These are phyloP conservation scores for Pycnonotus jocosus DNA, from an alignment of 2,113 vertebrate genomes.

Conservation along the genomic window DNA sequence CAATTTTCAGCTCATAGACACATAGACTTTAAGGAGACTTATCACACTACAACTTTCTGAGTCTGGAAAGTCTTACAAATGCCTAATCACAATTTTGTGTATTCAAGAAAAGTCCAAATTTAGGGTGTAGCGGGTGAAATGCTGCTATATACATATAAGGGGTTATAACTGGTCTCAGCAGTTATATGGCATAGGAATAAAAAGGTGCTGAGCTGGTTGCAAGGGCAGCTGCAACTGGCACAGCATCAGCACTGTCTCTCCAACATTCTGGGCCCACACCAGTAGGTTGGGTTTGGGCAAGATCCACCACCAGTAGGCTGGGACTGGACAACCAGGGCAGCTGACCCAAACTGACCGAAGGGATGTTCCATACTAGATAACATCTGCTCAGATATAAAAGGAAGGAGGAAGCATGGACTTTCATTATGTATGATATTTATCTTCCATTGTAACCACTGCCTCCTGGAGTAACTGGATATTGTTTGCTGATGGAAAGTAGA, in stretches of 20 bases:
- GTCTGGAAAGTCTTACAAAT: background rate
- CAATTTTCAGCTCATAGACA: background rate
- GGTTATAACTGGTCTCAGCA: background rate
- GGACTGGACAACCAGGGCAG: background rate
- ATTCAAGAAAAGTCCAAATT: background rate
- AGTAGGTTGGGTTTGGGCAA: background rate
- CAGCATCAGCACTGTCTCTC: background rate
- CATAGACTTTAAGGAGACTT: background rate
- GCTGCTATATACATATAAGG: background rate
- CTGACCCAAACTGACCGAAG: background rate
- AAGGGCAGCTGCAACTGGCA: background rate
- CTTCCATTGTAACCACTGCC: background rate
- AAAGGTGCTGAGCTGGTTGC: background rate
- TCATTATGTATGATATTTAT: background rate
- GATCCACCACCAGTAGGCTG: background rate
- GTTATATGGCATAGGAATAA: background rate
- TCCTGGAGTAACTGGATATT: background rate
- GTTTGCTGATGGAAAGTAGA: background rate
- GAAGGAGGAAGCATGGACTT: background rate
- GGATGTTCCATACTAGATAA: background rate
- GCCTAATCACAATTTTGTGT: background rate
- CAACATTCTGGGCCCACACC: background rate
- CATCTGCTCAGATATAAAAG: background rate
- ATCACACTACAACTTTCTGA: background rate
- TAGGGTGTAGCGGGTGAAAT: background rate